Evolutionary conservation across 2,797 vertebrate species (phyloP), one percentile per base, ranked within the genome.

Genomic region (Clamator glandarius): DNA sequence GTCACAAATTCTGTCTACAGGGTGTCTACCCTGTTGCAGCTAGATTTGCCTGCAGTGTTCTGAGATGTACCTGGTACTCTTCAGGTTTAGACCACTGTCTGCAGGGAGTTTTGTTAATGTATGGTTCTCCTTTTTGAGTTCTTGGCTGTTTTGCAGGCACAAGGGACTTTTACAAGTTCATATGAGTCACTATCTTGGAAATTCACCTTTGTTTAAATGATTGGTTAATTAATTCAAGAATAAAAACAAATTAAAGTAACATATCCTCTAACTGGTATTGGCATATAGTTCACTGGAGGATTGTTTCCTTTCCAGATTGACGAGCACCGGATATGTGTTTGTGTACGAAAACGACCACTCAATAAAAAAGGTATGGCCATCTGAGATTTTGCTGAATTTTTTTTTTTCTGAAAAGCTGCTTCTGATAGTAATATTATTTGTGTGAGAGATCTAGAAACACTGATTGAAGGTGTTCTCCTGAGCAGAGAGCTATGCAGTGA

Each of bases 241-340:
- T 7, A 79, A 33, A 87, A 54, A 15, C 70, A 24, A 76, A 77
- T 35, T 58, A 16, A 74, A 50, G 18, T 73, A 58, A 63, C 74
- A 17, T 69, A 42, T 3, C 2, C 1, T 39, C 2, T 73, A 68
- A 55, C 16, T 88, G 41, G 11, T 92, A 25, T 26, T 50, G 29
- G 36, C 11, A 2, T 69, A 9, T 51, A 64, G 18, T 77, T 93
- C 20, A 90, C 62, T 75, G 50, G 84, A 31, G 72, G 28, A 31
- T 36, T 62, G 15, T 83, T 95, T 95, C 52, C 67, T 79, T 97
- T 96, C 74, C 97, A 99, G 99, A 99, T 99, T 87, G 99, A 99
- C 97, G 99, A 99, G 73, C 99, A 99, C 95, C 98, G 99, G 94
- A 99, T 99, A 98, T 99, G 99, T 96, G 99, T 99, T 51, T 99